Evolutionary conservation across 2,888 invertebrate species (phyloP).

Genomic region (Eupelmus urozonus): DNA sequence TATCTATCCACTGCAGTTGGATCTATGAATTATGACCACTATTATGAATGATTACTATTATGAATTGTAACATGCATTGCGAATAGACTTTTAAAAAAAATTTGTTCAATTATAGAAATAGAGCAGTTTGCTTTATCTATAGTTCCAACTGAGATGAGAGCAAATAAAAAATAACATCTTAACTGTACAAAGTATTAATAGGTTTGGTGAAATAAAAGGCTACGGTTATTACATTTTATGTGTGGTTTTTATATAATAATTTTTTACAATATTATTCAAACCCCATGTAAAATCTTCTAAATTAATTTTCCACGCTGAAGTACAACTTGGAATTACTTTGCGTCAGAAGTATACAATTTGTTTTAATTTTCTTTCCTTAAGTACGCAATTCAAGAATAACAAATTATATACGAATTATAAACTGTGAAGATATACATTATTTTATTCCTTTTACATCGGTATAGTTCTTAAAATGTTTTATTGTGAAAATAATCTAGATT

Average conservation of each 20-base stretch:
- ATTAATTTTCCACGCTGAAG: constrained; percentile 36
- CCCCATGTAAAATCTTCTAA: constrained; percentile 46
- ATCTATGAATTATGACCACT: no score
- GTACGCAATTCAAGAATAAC: not conserved
- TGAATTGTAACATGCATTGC: no score
- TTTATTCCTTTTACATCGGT: not conserved
- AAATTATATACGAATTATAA: constrained; percentile 12
- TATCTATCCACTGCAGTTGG: constrained; percentile 44
- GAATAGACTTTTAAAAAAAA: no score
- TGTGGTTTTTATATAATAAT: constrained; percentile 39
- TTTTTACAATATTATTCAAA: constrained; percentile 42
- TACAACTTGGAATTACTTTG: constrained; percentile 16
- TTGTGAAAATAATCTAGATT: no score
- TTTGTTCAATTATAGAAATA: no score
- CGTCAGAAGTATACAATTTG: not conserved
- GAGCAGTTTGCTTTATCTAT: no score
- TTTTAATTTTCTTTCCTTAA: not conserved
- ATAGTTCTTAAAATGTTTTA: not conserved
- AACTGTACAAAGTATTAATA: not conserved
- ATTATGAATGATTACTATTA: no score
- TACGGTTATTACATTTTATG: constrained; percentile 10
- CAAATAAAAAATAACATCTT: no score
- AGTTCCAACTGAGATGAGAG: no score
- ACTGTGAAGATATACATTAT: not conserved
- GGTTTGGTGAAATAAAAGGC: not conserved